Base-by-base conservation (phyloP, 1,140 invertebrate genomes). In the Pseudobourletiella spinata region DNA sequence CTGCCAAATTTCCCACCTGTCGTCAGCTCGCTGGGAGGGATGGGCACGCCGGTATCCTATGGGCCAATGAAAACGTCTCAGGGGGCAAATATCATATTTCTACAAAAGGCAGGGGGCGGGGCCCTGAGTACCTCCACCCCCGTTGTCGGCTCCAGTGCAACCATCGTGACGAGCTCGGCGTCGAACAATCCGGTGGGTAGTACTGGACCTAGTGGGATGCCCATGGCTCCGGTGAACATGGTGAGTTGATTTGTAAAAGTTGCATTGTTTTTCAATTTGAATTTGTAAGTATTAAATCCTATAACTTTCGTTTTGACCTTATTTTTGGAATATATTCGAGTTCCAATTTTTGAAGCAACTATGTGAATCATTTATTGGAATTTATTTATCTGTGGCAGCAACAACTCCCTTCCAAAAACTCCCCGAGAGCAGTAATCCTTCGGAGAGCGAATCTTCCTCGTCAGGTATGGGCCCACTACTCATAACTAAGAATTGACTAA, bases 401-500 rank as follows among this genome's bases (percentile, higher is more conserved):
- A 4, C 20, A 61, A 51, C 3, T 57, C 8, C 58, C 63, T 6
- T 24, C 59, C 25, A 65, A 65, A 28, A 65, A 42, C 26, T 20
- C 58, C 20, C 57, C 63, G 25, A 26, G 59, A 16, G 59, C 64
- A 29, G 59, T 65, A 24, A 65, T 65, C 35, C 46, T 66, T 1
- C 29, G 64, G n/a, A 43, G 64, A 55, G 39, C 59, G 11, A 56
- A 62, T 29, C 39, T 66, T 2, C 64, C 64, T 26, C 43, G 64
- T 35, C 64, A 58, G 44, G 64, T 61, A 61, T 35, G n/a, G 30
- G 35, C 16, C 26, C 18, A 48, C 39, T 35, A 22, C 39, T 26
- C 26, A 59, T 0, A 1, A 51, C 28, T 51, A 18, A 20, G 14
- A 4, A 4, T 30, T 52, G 35, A 39, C 8, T 39, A 39, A 39